Evolutionary conservation across 2,888 invertebrate genomes (phyloP).

Genomic region (Iselma pallidipennis): DNA sequence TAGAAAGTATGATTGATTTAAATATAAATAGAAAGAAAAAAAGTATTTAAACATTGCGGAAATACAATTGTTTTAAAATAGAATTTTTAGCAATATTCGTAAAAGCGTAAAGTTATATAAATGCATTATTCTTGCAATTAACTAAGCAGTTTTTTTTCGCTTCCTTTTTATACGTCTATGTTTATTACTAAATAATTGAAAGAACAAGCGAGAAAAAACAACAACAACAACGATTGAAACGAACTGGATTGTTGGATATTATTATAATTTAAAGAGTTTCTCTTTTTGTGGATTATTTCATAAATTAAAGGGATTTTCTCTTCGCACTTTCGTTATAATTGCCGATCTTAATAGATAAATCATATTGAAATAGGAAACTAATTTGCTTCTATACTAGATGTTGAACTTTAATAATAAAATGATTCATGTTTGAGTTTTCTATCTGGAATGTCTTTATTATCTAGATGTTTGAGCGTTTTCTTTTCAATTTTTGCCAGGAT

Average conservation of each 20-base stretch:
- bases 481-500: not conserved
- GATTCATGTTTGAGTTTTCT: not conserved
- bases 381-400: not conserved
- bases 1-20: slow-evolving; percentile 9
- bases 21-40: slow-evolving; percentile 4
- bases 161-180: slow-evolving; percentile 13
- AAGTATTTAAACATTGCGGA: slow-evolving; percentile 19
- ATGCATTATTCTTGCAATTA: slow-evolving; percentile 35
- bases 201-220: not conserved
- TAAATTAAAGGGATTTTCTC: slow-evolving; percentile 36
- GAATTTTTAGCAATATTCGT: slow-evolving; percentile 31
- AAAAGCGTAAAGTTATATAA: slow-evolving; percentile 46
- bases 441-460: not conserved
- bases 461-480: not conserved
- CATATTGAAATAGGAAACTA: slow-evolving; percentile 7
- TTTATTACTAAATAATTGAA: slow-evolving; percentile 1
- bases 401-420: not conserved
- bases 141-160: slow-evolving; percentile 7
- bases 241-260: slow-evolving; percentile 2
- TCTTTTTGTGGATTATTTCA: slow-evolving; percentile 41
- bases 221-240: not conserved
- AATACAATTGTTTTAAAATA: slow-evolving; percentile 21
- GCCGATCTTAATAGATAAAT: slow-evolving; percentile 14
- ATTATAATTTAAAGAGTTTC: slow-evolving; percentile 35
- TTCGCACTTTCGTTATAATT: slow-evolving; percentile 45